Base-by-base conservation (phyloP, 2,888 invertebrate species). In the Leistus spinibarbis region DNA sequence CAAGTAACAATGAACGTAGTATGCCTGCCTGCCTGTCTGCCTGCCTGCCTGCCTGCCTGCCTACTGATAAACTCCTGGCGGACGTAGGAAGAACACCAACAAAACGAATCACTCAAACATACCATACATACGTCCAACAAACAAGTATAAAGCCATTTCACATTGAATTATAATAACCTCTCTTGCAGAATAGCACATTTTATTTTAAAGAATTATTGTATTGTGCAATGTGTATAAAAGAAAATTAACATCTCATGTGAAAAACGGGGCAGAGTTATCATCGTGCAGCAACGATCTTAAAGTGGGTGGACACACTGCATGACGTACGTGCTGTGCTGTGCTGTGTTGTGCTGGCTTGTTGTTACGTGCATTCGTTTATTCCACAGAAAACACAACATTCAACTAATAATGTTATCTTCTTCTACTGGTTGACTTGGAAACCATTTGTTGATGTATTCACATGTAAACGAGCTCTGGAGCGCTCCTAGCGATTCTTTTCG, bases 351-450 rank as follows among this genome's bases (percentile, higher is more conserved):
- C 65, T 9, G 9, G 20, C 20, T 19, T 20, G 16, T 20, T n/a
- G n/a, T 20, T 19, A 17, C 20, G 20, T 19, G 57, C 16, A 64
- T 65, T 71, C 56, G 71, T 71, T 40, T 71, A 71, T 71, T 71
- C 56, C 71, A 71, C 65, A 71, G 40, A 71, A 71, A 71, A 71
- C 71, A 71, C 71, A 71, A 71, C n/a, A n/a, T 71, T 65, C 64
- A 71, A 71, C 71, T 71, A 71, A 71, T 71, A 71, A 71, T 71
- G 64, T 71, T 71, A 71, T 71, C 71, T 63, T 71, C 4, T 40
- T 2, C n/a, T n/a, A n/a, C n/a, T 40, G 13, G 40, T 13, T 40
- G 40, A 40, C 40, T 40, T 10, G 3, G 40, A 40, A 40, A 40
- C 40, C 40, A 40, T 40, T 40, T 40, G 40, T 40, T 40, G 40